These are phyloP conservation scores for Augochlorella aurata DNA, from an alignment of 2,888 invertebrate genomes.

Conservation along the genomic window DNA sequence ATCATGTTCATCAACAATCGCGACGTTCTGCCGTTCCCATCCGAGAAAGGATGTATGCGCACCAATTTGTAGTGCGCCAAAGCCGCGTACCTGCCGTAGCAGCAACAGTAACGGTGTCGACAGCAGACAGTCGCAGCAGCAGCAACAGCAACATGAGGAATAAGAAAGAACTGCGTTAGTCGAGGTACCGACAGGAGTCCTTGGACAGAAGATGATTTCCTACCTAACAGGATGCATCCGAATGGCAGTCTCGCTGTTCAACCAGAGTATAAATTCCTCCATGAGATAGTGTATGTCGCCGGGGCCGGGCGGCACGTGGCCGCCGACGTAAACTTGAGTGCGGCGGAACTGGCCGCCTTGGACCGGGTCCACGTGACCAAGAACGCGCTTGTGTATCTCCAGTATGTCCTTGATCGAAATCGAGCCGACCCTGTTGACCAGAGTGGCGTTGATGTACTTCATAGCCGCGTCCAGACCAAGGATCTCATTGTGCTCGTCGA, in stretches of 20 bases:
- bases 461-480: slow-evolving; percentile 96
- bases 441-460: slow-evolving; percentile 93
- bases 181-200: no score
- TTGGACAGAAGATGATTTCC: neutral
- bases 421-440: slow-evolving; percentile 89
- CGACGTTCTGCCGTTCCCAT: slow-evolving; percentile 98
- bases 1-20: slow-evolving; percentile 97
- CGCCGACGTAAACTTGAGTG: slow-evolving; percentile 96
- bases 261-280: slow-evolving; percentile 95
- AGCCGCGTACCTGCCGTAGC: slow-evolving; percentile 90
- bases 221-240: slow-evolving; percentile 93
- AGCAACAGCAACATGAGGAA: no score
- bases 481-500: slow-evolving; percentile 98
- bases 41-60: slow-evolving; percentile 97
- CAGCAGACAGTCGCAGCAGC: neutral
- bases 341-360: slow-evolving; percentile 94
- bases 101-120: neutral
- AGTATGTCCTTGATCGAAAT: slow-evolving; percentile 93
- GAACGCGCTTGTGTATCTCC: slow-evolving; percentile 94
- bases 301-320: slow-evolving; percentile 96
- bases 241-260: slow-evolving; percentile 93
- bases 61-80: slow-evolving; percentile 98
- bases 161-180: no score
- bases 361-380: slow-evolving; percentile 97
- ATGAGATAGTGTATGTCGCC: slow-evolving; percentile 91